phyloP scores from a whole-genome alignment of 2,888 invertebrate species.

The Phyto melanocephala region DNA sequence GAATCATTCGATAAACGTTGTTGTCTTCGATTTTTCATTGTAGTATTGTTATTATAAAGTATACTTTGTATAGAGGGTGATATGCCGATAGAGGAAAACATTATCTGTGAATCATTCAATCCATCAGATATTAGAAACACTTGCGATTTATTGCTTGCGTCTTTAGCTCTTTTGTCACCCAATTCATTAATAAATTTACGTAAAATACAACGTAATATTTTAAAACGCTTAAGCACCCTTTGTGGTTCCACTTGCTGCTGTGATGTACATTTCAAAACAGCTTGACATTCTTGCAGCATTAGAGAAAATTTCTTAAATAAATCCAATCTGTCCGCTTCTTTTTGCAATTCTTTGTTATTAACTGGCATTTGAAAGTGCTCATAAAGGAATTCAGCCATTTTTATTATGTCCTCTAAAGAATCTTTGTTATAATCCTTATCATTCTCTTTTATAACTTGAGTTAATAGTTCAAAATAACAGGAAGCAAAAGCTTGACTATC shows the following conservation, averaged over 20 bases:
- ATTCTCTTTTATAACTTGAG: constrained; percentile 65
- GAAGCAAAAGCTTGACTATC: constrained; percentile 74
- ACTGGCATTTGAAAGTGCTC: constrained; percentile 74
- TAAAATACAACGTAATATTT: constrained; percentile 74
- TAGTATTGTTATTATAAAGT: constrained; percentile 70
- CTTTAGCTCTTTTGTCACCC: constrained; percentile 26
- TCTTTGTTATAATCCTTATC: constrained; percentile 70
- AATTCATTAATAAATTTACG: constrained; percentile 72
- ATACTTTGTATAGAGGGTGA: constrained; percentile 71
- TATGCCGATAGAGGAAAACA: constrained; percentile 69
- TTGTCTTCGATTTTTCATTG: constrained; percentile 43
- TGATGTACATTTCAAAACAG: constrained; percentile 73
- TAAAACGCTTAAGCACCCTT: constrained; percentile 76
- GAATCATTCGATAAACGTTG: constrained; percentile 64
- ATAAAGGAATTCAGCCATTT: constrained; percentile 72
- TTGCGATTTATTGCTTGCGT: constrained; percentile 18
- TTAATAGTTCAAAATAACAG: constrained; percentile 73
- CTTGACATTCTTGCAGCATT: constrained; percentile 76
- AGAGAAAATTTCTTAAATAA: constrained; percentile 71
- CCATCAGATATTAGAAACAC: constrained; percentile 67
- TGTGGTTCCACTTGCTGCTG: constrained; percentile 70
- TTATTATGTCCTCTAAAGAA: constrained; percentile 69
- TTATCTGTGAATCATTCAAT: constrained; percentile 65
- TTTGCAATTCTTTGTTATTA: constrained; percentile 68
- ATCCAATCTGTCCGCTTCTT: constrained; percentile 64